Evolutionary conservation across 2,113 vertebrate species (phyloP).

Genomic region (Nycticryphes semicollaris): DNA sequence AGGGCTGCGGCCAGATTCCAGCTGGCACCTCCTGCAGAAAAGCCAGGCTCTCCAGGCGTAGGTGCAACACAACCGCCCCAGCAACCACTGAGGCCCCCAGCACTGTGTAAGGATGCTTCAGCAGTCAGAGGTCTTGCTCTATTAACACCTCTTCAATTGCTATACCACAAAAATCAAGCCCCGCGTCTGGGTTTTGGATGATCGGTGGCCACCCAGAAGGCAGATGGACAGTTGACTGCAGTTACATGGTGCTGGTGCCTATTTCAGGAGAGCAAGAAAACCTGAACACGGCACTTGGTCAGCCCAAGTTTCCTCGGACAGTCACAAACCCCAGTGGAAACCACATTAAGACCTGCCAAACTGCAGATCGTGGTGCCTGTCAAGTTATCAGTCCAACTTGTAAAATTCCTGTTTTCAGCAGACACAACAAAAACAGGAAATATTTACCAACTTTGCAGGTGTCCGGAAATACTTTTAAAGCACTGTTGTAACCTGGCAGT

Average conservation of each 20-base stretch:
- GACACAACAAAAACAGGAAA: constrained; percentile 99
- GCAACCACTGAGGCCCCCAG: fast-evolving
- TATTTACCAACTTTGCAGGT: constrained; percentile 90
- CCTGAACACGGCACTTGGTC: neutral
- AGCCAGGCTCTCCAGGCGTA: fast-evolving
- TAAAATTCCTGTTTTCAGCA: constrained; percentile 84
- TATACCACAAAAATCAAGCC: neutral
- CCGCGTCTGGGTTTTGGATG: fast-evolving
- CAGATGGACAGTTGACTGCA: fast-evolving
- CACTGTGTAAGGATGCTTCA: neutral
- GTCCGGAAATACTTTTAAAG: constrained; percentile 88
- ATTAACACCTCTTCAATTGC: neutral
- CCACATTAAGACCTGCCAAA: neutral
- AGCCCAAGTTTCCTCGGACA: neutral
- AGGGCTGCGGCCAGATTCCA: neutral
- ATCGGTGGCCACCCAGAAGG: neutral
- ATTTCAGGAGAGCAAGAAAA: neutral
- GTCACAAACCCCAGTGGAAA: constrained; percentile 38
- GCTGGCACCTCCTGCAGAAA: fast-evolving
- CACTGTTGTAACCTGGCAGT: constrained; percentile 27
- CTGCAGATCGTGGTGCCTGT: constrained; percentile 41
- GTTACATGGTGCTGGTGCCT: neutral
- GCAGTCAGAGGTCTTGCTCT: neutral
- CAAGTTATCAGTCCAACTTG: constrained; percentile 73
- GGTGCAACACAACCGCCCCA: neutral